These are phyloP conservation scores for Penaeus vannamei DNA, from an alignment of 1,140 invertebrate species.

Conservation along the genomic window DNA sequence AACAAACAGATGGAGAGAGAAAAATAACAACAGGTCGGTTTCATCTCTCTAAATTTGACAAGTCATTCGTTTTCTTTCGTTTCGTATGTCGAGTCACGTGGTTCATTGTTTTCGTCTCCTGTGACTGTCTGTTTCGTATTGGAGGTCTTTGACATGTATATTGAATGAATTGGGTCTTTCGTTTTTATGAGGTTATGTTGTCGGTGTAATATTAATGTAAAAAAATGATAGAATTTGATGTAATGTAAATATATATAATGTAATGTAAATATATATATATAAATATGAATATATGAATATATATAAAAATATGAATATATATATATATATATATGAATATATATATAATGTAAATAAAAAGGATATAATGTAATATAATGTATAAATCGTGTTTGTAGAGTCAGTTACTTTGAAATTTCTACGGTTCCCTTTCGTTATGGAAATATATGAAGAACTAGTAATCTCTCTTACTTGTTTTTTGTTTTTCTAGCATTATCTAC, in stretches of 20 bases:
- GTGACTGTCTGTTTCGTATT: no score
- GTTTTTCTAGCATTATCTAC: no score
- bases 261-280: constrained; percentile 17
- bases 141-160: no score
- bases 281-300: constrained; percentile 21
- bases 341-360: background rate
- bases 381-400: background rate
- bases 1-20: no score
- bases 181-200: background rate
- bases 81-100: no score
- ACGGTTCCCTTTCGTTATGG: background rate
- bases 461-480: no score
- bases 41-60: no score
- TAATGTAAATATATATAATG: constrained; percentile 2
- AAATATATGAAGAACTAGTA: no score
- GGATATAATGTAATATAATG: background rate
- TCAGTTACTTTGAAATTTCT: background rate
- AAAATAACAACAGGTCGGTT: no score
- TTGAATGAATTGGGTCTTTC: no score
- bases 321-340: constrained; percentile 7
- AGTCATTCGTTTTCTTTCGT: no score
- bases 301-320: constrained; percentile 17
- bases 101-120: no score
- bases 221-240: constrained; percentile 14
- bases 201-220: constrained; percentile 18